Evolutionary conservation across 2,797 vertebrate genomes (phyloP).

Genomic region (Takifugu rubripes): DNA sequence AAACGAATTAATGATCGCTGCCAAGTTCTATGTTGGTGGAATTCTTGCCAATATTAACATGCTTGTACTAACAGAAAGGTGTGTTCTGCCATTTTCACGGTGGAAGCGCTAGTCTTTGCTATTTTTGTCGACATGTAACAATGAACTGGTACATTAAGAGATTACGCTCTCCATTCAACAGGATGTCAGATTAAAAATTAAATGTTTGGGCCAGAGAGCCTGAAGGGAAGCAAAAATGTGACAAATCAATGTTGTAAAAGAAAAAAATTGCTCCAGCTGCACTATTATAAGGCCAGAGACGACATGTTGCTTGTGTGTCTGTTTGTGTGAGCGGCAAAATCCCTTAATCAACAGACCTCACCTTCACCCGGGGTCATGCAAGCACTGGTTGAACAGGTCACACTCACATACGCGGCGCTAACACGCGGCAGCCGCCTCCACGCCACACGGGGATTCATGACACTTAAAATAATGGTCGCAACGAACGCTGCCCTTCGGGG

Average conservation of each 20-base stretch:
- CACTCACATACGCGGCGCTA: neutral
- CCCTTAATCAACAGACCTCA: conserved; percentile 19
- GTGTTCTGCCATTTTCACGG: conserved; percentile 21
- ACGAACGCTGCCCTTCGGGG: conserved; percentile 34
- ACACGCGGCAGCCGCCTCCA: neutral
- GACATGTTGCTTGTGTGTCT: conserved; percentile 17
- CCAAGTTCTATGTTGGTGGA: neutral
- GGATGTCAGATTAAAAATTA: conserved; percentile 54
- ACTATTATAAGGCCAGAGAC: conserved; percentile 31
- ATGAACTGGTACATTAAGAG: conserved; percentile 59
- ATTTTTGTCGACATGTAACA: conserved; percentile 54
- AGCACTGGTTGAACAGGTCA: conserved; percentile 13
- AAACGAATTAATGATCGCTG: conserved; percentile 39
- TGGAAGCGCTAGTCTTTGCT: conserved; percentile 42
- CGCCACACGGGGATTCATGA: conserved; percentile 8
- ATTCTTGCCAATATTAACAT: neutral
- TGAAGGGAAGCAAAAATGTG: conserved; percentile 17
- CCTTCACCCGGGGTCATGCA: conserved; percentile 23
- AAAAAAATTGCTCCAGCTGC: conserved; percentile 32
- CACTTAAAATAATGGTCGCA: conserved; percentile 23
- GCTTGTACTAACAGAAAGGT: conserved; percentile 12
- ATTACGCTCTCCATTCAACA: conserved; percentile 55
- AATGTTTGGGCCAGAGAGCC: conserved; percentile 40
- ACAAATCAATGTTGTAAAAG: conserved; percentile 17
- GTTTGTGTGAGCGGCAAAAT: neutral